Percentiles rank a stretch among this genome's conserved stretches.
Conservation (phyloP, 2,888 invertebrate species). For the Teleiodes luculella region DNA sequence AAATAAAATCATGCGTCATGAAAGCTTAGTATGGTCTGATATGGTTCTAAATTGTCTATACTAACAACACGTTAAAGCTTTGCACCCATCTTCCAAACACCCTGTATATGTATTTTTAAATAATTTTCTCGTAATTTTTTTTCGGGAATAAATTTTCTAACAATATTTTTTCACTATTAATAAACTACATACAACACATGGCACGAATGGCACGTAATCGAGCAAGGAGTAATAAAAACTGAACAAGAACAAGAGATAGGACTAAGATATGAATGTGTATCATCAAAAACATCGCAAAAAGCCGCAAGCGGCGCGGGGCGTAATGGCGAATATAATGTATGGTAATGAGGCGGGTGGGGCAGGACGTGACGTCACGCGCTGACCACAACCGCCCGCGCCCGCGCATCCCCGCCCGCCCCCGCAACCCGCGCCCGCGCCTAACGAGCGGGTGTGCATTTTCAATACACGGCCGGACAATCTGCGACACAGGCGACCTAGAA, state of each 20-base stretch:
- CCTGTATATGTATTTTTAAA: too few relatives aligned
- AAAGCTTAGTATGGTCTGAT: too few relatives aligned
- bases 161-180: too few relatives aligned
- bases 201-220: slow-evolving; percentile 10
- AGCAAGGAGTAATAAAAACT: slow-evolving; percentile 35
- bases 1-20: too few relatives aligned
- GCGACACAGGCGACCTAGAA: not conserved
- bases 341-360: slow-evolving; percentile 70
- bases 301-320: slow-evolving; percentile 59
- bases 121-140: too few relatives aligned
- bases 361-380: slow-evolving; percentile 72
- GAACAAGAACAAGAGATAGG: slow-evolving; percentile 28
- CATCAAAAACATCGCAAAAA: slow-evolving; percentile 64
- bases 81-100: too few relatives aligned
- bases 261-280: slow-evolving; percentile 45
- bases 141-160: too few relatives aligned
- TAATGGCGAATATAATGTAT: slow-evolving; percentile 76
- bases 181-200: too few relatives aligned
- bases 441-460: slow-evolving; percentile 71
- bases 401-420: slow-evolving; percentile 44
- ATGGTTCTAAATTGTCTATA: too few relatives aligned
- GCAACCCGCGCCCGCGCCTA: slow-evolving; percentile 53
- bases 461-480: slow-evolving; percentile 48
- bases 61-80: too few relatives aligned
- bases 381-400: slow-evolving; percentile 55